Base-by-base conservation (phyloP, 2,888 invertebrate species). In the Lepidonotus clava region DNA sequence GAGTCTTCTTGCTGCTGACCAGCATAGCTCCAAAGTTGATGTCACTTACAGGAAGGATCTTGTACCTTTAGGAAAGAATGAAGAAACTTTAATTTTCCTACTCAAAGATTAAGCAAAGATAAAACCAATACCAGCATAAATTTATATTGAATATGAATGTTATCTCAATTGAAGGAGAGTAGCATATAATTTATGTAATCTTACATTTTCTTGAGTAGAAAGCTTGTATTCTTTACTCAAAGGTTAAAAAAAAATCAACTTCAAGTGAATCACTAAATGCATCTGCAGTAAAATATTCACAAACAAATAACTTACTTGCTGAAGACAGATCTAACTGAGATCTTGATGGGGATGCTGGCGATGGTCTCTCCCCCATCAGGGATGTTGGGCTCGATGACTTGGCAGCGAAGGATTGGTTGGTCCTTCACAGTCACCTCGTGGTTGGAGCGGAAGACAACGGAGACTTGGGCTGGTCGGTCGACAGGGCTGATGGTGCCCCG, bases 341-440 rank as follows among this genome's bases (percentile, higher is more conserved):
- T 91, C 89, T 94, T 94, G 89, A 94, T 92, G n/a, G 94, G 94
- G 53, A 94, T 94, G 87, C 92, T 92, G 77, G 94, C 94, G 66
- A 94, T 94, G 28, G 92, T 90, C 88, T 94, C 93, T 5, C 93
- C 93, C 34, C 91, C 91, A 21, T 93, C 93, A 0, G 90, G 92
- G 5, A 93, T 89, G 86, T 90, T 92, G 21, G 94, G 93, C 86
- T 94, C 94, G 41, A 94, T 93, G 36, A 94, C 93, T 87, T 93
- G 92, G 87, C 94, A 94, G 71, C 92, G 92, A 28, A 94, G 91
- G 24, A 94, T 92, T 0, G 93, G 92, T 89, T 91, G 90, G 51
- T 94, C 94, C 87, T 93, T 93, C 76, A 94, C 91, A 2, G 87
- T 86, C 2, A 94, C 91, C 88, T 94, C 94, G 14, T 91, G 90